Evolutionary conservation across 2,888 invertebrate genomes (phyloP), one percentile per base, ranked within the genome.

Genomic region (Phortica okadai): DNA sequence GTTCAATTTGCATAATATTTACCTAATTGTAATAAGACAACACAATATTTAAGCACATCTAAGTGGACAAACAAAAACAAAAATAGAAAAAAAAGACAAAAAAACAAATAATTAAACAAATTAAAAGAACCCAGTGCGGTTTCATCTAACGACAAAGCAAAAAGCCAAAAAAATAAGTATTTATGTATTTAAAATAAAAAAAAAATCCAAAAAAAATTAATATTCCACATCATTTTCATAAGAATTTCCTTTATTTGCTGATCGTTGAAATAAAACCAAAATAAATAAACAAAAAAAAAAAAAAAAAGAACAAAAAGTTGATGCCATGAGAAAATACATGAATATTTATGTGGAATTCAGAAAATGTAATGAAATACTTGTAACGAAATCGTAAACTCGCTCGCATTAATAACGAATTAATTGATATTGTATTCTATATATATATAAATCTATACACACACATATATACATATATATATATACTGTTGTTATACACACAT

Each of bases 71-170:
- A 64, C 14, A 41, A 67, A 75, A 74, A 77, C 56, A 80, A 77
- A 76, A 80, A 73, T 6, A 74, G 75, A 58, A 44, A 74, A 74
- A 33, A 70, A 70, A 21, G 58, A 41, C 45, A 66, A 73, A 45
- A 50, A 69, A 16, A 73, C 72, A 21, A 73, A 58, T 59, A 74
- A 75, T 42, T 50, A 11, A 14, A 70, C 72, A 45, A 45, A 6
- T 21, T 3, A 5, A 75, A 74, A n/a, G 78, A 59, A 66, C 42
- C 56, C 41, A 66, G 77, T 76, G 81, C 78, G 78, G 80, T 80
- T 81, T 80, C 79, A 74, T 74, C 69, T 78, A 58, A 77, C 14
- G 64, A 25, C 41, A 67, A 67, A 67, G 5, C 33, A 44, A 44
- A 67, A 66, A 66, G 14, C 44, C 33, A 66, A 67, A 44, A 41